A percentile compares a stretch with the other conserved stretches of the same genome.
Conservation (phyloP, 2,888 invertebrate species). For the Lymantria monacha region DNA sequence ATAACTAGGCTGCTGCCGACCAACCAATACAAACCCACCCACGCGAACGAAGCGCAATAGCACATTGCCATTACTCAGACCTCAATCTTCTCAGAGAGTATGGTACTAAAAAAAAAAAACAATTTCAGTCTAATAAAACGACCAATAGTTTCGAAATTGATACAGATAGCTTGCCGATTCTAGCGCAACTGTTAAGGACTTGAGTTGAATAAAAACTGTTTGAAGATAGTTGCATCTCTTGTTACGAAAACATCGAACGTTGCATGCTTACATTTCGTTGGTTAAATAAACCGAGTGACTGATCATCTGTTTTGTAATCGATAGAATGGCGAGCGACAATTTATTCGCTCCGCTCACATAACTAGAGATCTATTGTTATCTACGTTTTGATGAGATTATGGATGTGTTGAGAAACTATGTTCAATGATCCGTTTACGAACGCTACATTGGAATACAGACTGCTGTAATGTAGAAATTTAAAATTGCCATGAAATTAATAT, state of each 20-base stretch:
- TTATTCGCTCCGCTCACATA: slow-evolving; percentile 50
- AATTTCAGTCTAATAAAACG: slow-evolving; percentile 3
- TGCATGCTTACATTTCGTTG: slow-evolving; percentile 48
- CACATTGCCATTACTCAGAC: too few species aligned
- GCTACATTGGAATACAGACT: slow-evolving; percentile 10
- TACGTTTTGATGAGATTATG: slow-evolving; percentile 32
- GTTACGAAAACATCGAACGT: slow-evolving; percentile 47
- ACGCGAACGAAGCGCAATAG: too few species aligned
- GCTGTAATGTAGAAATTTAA: slow-evolving; percentile 17
- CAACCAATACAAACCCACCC: too few species aligned
- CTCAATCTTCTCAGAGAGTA: too few species aligned
- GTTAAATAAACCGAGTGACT: slow-evolving; percentile 43
- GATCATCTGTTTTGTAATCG: slow-evolving; percentile 32
- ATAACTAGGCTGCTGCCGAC: too few species aligned
- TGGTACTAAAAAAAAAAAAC: too few species aligned
- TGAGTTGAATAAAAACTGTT: slow-evolving; percentile 50
- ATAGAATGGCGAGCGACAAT: slow-evolving; percentile 33
- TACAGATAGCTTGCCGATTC: slow-evolving; percentile 34
- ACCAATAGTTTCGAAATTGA: slow-evolving; percentile 29
- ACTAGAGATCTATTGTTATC: slow-evolving; percentile 36
- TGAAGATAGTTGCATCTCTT: slow-evolving; percentile 45
- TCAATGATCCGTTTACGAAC: slow-evolving; percentile 18
- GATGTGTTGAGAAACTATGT: slow-evolving; percentile 35
- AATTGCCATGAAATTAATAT: slow-evolving; percentile 28
- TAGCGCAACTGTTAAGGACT: slow-evolving; percentile 43